Conservation (phyloP, 2,113 vertebrate genomes). For the Riparia riparia region DNA sequence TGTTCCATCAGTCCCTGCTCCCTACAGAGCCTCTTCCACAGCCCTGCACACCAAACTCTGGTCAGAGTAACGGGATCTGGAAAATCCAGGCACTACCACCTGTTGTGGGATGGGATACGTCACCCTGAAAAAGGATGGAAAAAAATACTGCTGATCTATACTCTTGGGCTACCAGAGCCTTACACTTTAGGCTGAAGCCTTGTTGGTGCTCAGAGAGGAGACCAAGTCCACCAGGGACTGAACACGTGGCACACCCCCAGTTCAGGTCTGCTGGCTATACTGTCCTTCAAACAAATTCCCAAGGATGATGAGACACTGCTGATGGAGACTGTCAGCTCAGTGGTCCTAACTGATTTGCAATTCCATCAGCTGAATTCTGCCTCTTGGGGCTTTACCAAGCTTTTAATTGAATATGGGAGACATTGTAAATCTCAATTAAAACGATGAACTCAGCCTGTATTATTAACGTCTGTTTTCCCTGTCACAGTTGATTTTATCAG, state of each 20-base stretch:
- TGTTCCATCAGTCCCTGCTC: neutral
- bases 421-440: constrained; percentile 19
- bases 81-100: neutral
- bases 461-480: neutral
- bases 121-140: neutral
- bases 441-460: neutral
- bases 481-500: constrained; percentile 4
- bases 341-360: neutral
- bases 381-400: neutral
- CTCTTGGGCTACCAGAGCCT: neutral
- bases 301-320: neutral
- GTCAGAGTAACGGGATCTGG: neutral
- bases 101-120: neutral
- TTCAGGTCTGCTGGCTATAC: neutral
- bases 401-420: neutral
- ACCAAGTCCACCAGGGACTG: neutral
- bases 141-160: neutral
- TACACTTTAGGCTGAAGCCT: neutral
- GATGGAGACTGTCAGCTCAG: constrained; percentile 25
- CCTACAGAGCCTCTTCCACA: neutral
- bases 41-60: neutral
- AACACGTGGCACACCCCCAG: neutral
- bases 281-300: neutral
- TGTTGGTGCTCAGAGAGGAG: neutral
- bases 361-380: constrained; percentile 4